phyloP scores from a whole-genome alignment of 2,888 invertebrate species.

The Apodemia hepburni region DNA sequence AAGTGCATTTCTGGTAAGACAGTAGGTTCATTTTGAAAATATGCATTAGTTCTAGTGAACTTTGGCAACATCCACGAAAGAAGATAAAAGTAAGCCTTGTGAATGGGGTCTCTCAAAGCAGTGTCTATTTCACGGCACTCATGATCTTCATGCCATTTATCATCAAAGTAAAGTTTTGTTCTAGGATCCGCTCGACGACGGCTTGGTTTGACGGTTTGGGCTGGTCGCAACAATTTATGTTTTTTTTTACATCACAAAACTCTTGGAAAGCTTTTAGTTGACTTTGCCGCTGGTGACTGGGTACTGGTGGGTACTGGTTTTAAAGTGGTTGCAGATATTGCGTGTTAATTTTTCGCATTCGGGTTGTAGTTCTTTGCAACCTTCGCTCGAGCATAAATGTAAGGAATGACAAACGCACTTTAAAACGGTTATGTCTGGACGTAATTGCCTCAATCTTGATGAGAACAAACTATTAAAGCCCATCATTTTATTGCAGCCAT shows the following conservation, averaged over 20 bases:
- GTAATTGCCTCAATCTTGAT: conserved; percentile 23
- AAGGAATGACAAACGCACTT: conserved; percentile 33
- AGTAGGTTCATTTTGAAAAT: conserved; percentile 21
- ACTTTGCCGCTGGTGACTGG: conserved; percentile 6
- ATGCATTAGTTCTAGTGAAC: conserved; percentile 19
- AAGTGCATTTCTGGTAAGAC: conserved; percentile 17
- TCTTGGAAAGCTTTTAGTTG: too few species aligned
- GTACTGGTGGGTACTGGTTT: conserved; percentile 21
- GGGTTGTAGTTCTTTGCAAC: conserved; percentile 27
- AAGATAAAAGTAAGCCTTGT: conserved; percentile 25
- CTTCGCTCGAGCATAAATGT: conserved; percentile 29
- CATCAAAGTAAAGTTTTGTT: conserved; percentile 32
- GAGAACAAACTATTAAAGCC: conserved; percentile 27
- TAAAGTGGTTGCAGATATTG: conserved; percentile 21
- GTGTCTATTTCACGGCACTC: conserved; percentile 18
- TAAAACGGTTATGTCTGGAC: conserved; percentile 29
- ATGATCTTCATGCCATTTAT: conserved; percentile 24
- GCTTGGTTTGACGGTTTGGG: conserved; percentile 31
- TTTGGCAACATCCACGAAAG: conserved; percentile 26
- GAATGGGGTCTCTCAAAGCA: conserved; percentile 17
- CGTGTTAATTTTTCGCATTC: conserved; percentile 28
- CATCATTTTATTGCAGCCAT: conserved; percentile 32
- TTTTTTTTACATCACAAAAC: conserved; percentile 4
- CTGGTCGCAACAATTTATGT: conserved; percentile 31
- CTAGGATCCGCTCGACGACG: conserved; percentile 36